Base-by-base conservation (phyloP, 2,113 vertebrate genomes). In the Psilopsiagon aurifrons region DNA sequence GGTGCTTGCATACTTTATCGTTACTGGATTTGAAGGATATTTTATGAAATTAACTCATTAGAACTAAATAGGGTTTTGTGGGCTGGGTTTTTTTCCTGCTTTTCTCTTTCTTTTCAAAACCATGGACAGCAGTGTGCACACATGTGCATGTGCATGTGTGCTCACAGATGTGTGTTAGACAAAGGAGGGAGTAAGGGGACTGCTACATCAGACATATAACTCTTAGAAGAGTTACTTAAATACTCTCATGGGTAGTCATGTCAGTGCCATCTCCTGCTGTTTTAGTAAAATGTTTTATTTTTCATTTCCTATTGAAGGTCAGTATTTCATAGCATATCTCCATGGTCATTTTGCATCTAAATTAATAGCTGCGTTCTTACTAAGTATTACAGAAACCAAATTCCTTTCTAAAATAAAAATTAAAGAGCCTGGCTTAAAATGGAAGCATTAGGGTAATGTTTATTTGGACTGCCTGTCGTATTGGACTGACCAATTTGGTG, bases 61-160 rank as follows among this genome's bases (percentile, higher is more conserved):
- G 22, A 75, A 77, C 5, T 83, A 44, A 88, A 33, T 18, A 10
- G 3, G 7, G 1, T 3, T 35, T 81, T 87, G 11, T 57, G 46
- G 37, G 4, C n/a, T 43, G 25, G 0, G 10, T 39, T 13, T 33
- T 33, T 49, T 83, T 64, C 43, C 41, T 3, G 12, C 22, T 67
- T 90, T 60, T 8, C 7, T 39, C 3, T 24, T 4, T 84, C 35
- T 47, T 79, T 92, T 70, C 39, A 87, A 88, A 73, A 88, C 49
- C 17, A 60, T 2, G 54, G 69, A 73, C 51, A 82, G 29, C 31
- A 59, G 13, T 11, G 22, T 2, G 4, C 8, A 1, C 29, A 29
- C 2, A 0, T 49, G 12, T 1, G 1, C 37, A 2, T 31, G 24
- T 23, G 19, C 4, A 3, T 1, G 2, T 35, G 35, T 13, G 33